Evolutionary conservation across 2,797 vertebrate genomes (phyloP).

Genomic region (Manis crassicaudata): DNA sequence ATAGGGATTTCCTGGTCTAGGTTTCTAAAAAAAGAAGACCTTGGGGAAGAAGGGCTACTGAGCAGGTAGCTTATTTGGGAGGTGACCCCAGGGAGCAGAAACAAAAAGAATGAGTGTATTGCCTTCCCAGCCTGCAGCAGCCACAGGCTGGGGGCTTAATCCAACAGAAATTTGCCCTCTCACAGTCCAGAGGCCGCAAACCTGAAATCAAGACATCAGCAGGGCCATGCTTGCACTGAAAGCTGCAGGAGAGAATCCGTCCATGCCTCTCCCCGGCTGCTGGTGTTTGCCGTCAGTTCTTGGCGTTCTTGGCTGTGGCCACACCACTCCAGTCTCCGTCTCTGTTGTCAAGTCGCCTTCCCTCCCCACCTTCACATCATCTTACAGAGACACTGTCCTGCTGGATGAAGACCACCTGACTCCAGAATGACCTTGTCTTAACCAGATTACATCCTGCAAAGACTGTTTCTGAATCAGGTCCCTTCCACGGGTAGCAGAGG

Average conservation of each 20-base stretch:
- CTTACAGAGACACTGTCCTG: not conserved
- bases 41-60: rapidly evolving
- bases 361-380: not conserved
- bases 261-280: not conserved
- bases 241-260: too few species aligned
- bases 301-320: not conserved
- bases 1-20: not conserved
- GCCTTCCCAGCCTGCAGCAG: too few species aligned
- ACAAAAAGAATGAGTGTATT: too few species aligned
- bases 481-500: not conserved
- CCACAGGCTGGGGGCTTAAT: too few species aligned
- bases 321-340: not conserved
- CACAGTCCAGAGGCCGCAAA: too few species aligned
- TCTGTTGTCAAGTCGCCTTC: not conserved
- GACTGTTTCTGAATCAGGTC: not conserved
- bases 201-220: too few species aligned
- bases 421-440: not conserved
- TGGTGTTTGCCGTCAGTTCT: too few species aligned
- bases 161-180: too few species aligned
- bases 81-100: not conserved
- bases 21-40: not conserved
- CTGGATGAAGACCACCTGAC: too few species aligned
- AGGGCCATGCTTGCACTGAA: too few species aligned
- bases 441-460: not conserved
- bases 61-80: not conserved